phyloP scores from a whole-genome alignment of 2,797 vertebrate species.

The Pampus argenteus region DNA sequence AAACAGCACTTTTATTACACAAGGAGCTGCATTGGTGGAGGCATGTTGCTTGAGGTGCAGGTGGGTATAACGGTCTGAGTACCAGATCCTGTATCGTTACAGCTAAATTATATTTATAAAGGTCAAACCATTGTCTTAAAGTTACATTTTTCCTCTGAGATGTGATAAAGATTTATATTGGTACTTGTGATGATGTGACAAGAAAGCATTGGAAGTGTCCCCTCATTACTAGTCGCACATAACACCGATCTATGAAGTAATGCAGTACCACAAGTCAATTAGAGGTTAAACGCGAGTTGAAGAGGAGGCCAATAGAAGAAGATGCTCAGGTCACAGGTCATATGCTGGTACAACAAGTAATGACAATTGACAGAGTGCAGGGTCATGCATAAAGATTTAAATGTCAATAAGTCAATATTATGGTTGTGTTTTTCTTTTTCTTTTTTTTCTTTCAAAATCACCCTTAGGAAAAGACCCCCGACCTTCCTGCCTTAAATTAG shows the following conservation, averaged over 20 bases:
- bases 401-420: conserved; percentile 42
- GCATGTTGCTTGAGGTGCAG: too few species aligned
- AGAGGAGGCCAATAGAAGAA: background rate
- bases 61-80: too few species aligned
- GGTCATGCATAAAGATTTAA: conserved; percentile 39
- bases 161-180: background rate
- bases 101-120: too few species aligned
- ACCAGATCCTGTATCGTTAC: too few species aligned
- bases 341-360: conserved; percentile 21
- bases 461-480: background rate
- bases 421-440: conserved; percentile 9
- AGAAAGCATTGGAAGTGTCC: conserved; percentile 8
- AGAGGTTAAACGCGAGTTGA: too few species aligned
- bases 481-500: conserved; percentile 25
- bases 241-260: conserved; percentile 26
- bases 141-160: background rate
- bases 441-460: conserved; percentile 6
- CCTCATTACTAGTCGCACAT: background rate
- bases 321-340: conserved; percentile 32
- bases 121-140: background rate
- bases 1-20: background rate
- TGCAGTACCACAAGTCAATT: conserved; percentile 4
- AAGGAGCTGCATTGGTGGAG: too few species aligned
- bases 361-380: conserved; percentile 28
- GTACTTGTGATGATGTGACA: too few species aligned